A percentile compares a stretch with the other conserved stretches of the same genome.
Conservation (phyloP, 2,113 vertebrate species). For the Catharus bicknelli region DNA sequence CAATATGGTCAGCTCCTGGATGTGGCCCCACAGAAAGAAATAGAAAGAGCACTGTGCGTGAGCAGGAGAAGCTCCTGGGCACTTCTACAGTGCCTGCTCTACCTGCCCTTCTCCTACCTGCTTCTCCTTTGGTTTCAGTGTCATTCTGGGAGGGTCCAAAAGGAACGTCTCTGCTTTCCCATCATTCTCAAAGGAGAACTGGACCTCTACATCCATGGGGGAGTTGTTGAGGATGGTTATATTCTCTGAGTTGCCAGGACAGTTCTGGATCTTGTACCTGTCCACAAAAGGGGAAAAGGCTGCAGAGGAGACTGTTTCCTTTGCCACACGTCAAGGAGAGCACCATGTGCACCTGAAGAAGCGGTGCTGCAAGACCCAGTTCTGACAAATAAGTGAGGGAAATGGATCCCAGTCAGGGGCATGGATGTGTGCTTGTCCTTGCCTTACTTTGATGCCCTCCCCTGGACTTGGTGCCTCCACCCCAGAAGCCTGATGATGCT, state of each 20-base stretch:
- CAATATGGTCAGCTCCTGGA: slow-evolving; percentile 82
- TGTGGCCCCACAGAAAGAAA: neutral
- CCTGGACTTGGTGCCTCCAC: neutral
- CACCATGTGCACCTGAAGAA: fast-evolving
- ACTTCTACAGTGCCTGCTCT: fast-evolving
- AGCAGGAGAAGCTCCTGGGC: neutral
- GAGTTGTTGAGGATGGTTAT: slow-evolving; percentile 84
- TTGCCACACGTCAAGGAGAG: fast-evolving
- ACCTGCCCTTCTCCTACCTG: slow-evolving; percentile 71
- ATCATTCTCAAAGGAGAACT: slow-evolving; percentile 83
- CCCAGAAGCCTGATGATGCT: neutral
- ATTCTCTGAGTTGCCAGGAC: slow-evolving; percentile 80
- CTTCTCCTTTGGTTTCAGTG: slow-evolving; percentile 79
- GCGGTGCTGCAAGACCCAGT: fast-evolving
- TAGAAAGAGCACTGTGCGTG: neutral
- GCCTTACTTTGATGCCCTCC: neutral
- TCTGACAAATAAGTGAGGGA: neutral
- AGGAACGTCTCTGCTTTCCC: slow-evolving; percentile 81
- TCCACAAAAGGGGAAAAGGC: neutral
- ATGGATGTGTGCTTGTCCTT: neutral
- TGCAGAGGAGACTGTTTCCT: neutral
- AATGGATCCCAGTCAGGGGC: neutral
- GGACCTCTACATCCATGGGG: slow-evolving; percentile 73
- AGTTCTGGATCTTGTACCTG: slow-evolving; percentile 84
- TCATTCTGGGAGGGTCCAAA: slow-evolving; percentile 84